Base-by-base conservation (phyloP, 2,888 invertebrate species). In the Chaetogeoica ovagalla region DNA sequence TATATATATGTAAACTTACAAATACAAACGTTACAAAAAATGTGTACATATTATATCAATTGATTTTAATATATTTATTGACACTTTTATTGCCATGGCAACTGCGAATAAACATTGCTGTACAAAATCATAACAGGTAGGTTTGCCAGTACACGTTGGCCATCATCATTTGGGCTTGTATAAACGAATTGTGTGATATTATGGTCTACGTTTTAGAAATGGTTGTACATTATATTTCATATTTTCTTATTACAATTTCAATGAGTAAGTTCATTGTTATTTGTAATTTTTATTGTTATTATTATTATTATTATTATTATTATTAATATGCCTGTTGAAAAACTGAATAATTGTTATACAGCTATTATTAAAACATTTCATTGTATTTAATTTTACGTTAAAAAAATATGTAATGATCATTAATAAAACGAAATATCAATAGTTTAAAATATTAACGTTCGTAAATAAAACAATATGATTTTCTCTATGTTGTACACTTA, bases 41-140 rank as follows among this genome's bases (percentile, higher is more conserved):
- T 39, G 15, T 15, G 21, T 11, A 37, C 52, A 37, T 52, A 63
- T 63, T 39, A 57, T 19, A 55, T 57, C 65, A 66, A 48, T 76
- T 57, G 59, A 30, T 71, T 71, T 79, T 57, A 55, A 59, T 30
- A 30, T 70, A 63, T 79, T 52, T 63, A 79, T 79, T 71, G 63
- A 57, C 63, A 59, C 63, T 71, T 19, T 71, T 71, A 57, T 79
- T 57, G 39, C 71, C 71, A 71, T 79, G 71, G 63, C 79, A 79
- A 79, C 79, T 57, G 23, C 21, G 19, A 55, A 52, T 55, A 21
- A 55, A 70, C 23, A 71, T 71, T n/a, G n/a, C 23, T 57, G 9
- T 30, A n/a, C 39, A 63, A 23, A 77, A 57, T 52, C 21, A 62
- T 68, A 68, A 66, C 66, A 68, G 30, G 75, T 76, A 76, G 23